These are phyloP conservation scores for Pampus argenteus DNA, from an alignment of 2,797 vertebrate species.

Conservation along the genomic window DNA sequence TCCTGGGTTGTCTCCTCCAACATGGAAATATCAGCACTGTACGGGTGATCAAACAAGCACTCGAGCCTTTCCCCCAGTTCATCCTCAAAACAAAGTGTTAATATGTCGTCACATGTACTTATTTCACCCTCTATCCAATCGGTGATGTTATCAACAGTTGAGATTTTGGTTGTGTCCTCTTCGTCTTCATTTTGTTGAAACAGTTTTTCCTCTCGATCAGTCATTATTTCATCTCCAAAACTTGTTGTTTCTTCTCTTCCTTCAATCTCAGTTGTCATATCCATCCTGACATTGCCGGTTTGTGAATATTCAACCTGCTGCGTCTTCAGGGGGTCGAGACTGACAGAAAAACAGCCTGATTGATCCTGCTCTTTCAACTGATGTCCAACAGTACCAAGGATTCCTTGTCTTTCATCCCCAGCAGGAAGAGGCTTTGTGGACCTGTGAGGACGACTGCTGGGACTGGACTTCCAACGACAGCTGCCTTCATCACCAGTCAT, in stretches of 20 bases:
- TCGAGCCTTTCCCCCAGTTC: not conserved
- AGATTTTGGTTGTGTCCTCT: constrained; percentile 16
- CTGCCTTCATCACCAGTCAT: constrained; percentile 30
- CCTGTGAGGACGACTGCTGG: constrained; percentile 36
- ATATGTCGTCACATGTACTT: not conserved
- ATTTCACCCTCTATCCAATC: constrained; percentile 13
- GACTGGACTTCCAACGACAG: constrained; percentile 57
- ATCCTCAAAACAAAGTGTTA: not conserved
- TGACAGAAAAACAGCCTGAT: constrained; percentile 37
- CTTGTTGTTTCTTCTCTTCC: not conserved
- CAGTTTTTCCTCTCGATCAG: not conserved
- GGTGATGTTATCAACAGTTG: not conserved
- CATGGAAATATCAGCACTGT: constrained; percentile 1
- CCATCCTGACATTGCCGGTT: constrained; percentile 5
- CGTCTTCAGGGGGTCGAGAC: constrained; percentile 32
- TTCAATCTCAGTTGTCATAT: constrained; percentile 16
- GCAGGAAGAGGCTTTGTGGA: constrained; percentile 41
- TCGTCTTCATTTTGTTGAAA: constrained; percentile 13
- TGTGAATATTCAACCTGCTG: constrained; percentile 27
- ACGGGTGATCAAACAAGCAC: constrained; percentile 14
- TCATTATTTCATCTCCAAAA: constrained; percentile 21
- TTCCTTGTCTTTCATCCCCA: constrained; percentile 46
- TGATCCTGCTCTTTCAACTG: constrained; percentile 53
- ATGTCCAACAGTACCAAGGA: constrained; percentile 28
- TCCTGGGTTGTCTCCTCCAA: constrained; percentile 2